A percentile compares a stretch with the other conserved stretches of the same genome.
Conservation (phyloP, 1,140 invertebrate species). For the Arctopsyche grandis region DNA sequence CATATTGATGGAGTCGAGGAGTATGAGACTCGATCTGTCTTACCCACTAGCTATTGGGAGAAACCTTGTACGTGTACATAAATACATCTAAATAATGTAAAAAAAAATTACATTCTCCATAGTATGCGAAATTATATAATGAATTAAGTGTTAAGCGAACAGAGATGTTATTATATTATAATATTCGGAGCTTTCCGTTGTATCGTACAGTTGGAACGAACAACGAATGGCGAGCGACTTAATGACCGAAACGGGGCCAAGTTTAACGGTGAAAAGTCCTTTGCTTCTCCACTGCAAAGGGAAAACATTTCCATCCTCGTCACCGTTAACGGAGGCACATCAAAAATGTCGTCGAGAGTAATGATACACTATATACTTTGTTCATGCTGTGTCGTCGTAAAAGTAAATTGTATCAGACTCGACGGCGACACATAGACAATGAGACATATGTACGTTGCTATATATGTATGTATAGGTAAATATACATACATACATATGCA, state of each 20-base stretch:
- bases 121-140: background rate
- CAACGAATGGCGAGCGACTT: background rate
- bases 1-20: constrained; percentile 39
- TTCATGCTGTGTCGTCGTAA: constrained; percentile 7
- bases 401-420: constrained; percentile 12
- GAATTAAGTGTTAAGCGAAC: background rate
- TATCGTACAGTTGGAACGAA: too few species aligned
- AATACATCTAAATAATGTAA: too few species aligned
- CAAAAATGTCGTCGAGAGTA: constrained; percentile 21
- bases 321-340: constrained; percentile 7
- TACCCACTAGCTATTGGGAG: background rate
- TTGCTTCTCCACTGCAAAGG: background rate
- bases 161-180: constrained; percentile 1
- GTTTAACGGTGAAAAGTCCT: constrained; percentile 6
- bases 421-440: too few species aligned
- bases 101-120: too few species aligned
- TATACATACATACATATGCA: too few species aligned
- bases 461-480: too few species aligned
- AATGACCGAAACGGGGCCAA: constrained; percentile 17
- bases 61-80: background rate
- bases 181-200: background rate
- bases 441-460: too few species aligned
- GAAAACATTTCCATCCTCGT: constrained; percentile 1
- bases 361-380: constrained; percentile 17
- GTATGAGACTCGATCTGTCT: constrained; percentile 29